phyloP scores from a whole-genome alignment of 2,113 vertebrate species.

The Aegotheles bennettii region DNA sequence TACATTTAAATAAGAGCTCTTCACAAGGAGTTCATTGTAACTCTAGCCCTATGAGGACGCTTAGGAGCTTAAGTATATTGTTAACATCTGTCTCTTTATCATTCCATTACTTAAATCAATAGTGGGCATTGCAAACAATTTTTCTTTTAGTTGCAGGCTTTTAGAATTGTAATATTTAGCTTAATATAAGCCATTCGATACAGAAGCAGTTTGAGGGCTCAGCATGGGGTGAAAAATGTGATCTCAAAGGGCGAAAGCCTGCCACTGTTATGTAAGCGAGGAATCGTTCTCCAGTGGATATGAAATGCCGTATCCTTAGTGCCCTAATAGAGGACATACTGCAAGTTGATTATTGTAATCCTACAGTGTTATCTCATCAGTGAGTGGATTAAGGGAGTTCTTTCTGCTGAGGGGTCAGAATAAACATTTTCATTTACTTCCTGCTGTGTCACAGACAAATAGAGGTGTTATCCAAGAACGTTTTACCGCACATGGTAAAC shows the following conservation, averaged over 20 bases:
- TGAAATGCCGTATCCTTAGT: constrained; percentile 65
- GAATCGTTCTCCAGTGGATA: constrained; percentile 50
- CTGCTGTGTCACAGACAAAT: constrained; percentile 75
- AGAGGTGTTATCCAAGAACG: constrained; percentile 60
- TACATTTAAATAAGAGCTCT: constrained; percentile 62
- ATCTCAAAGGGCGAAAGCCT: constrained; percentile 61
- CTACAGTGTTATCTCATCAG: constrained; percentile 75
- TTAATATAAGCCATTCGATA: constrained; percentile 59
- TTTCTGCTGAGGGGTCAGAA: constrained; percentile 75
- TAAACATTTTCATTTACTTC: constrained; percentile 79
- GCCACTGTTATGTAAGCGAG: constrained; percentile 66
- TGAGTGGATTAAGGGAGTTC: constrained; percentile 75
- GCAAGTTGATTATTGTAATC: constrained; percentile 79
- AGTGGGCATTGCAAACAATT: background rate
- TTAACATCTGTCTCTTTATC: constrained; percentile 67
- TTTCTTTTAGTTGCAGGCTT: constrained; percentile 38
- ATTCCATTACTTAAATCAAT: constrained; percentile 57
- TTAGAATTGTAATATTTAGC: constrained; percentile 28
- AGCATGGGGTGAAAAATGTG: constrained; percentile 57
- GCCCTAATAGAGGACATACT: constrained; percentile 71
- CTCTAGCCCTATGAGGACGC: constrained; percentile 22
- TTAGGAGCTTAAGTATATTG: constrained; percentile 61
- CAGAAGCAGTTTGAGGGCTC: constrained; percentile 38
- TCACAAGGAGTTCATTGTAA: constrained; percentile 62
- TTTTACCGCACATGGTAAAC: constrained; percentile 60